Percentiles rank a stretch among this genome's conserved stretches.
Conservation (phyloP, 2,113 vertebrate species). For the Lycaon pictus region DNA sequence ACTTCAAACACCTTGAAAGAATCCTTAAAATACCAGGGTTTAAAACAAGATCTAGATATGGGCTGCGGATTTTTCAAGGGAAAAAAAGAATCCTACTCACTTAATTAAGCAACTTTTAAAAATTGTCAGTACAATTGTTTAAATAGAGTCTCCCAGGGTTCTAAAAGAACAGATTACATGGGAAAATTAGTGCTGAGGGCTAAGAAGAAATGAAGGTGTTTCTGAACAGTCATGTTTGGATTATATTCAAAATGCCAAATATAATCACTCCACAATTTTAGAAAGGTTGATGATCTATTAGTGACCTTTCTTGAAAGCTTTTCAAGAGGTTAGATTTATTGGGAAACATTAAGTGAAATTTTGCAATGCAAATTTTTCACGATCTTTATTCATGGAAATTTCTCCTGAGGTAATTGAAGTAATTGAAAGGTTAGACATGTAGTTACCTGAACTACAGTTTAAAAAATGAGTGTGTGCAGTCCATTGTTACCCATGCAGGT, state of each 20-base stretch:
- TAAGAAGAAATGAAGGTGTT: constrained; percentile 69
- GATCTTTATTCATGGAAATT: constrained; percentile 31
- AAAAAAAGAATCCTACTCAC: constrained; percentile 61
- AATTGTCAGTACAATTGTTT: constrained; percentile 63
- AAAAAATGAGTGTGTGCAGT: not conserved
- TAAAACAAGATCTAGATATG: constrained; percentile 69
- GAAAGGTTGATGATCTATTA: constrained; percentile 62
- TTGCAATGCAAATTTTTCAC: not conserved
- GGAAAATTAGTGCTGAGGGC: constrained; percentile 57
- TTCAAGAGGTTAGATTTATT: constrained; percentile 66
- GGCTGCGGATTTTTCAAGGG: constrained; percentile 58
- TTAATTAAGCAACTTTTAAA: constrained; percentile 77
- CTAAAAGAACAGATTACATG: constrained; percentile 68
- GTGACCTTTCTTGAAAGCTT: constrained; percentile 72
- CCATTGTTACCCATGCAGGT: not conserved
- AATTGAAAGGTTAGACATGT: not conserved
- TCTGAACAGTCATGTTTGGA: constrained; percentile 62
- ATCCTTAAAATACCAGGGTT: constrained; percentile 74
- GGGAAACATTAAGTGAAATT: constrained; percentile 66
- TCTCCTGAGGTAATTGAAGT: constrained; percentile 6
- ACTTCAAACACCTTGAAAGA: constrained; percentile 74
- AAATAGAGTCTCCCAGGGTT: constrained; percentile 62
- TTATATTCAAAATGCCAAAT: constrained; percentile 66
- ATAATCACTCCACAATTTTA: constrained; percentile 55
- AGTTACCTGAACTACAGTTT: not conserved